Evolutionary conservation across 2,888 invertebrate species (phyloP).

Genomic region (Cryptus viduatorius): DNA sequence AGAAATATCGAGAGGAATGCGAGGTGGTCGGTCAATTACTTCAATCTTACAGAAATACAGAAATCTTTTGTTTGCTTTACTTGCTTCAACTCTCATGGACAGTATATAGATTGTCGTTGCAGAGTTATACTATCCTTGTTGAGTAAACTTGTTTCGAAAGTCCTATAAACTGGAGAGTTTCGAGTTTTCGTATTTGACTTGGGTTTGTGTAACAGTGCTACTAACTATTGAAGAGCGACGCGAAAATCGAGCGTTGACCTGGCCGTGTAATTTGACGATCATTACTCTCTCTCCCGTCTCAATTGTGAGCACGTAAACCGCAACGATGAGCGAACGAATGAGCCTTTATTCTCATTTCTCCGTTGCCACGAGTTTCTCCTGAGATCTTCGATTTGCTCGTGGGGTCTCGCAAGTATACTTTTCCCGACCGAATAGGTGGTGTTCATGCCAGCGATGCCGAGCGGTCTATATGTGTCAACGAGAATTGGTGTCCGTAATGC

Average conservation of each 20-base stretch:
- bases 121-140: slow-evolving; percentile 14
- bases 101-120: background rate
- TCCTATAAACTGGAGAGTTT: slow-evolving; percentile 33
- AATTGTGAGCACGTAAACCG: slow-evolving; percentile 55
- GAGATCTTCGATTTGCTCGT: slow-evolving; percentile 44
- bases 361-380: slow-evolving; percentile 16
- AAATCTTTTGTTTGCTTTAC: slow-evolving; percentile 41
- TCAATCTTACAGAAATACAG: background rate
- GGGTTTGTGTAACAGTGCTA: slow-evolving; percentile 38
- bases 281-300: slow-evolving; percentile 43
- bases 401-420: slow-evolving; percentile 49
- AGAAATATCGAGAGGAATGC: slow-evolving; percentile 32
- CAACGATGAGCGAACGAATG: slow-evolving; percentile 49
- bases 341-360: slow-evolving; percentile 25
- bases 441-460: slow-evolving; percentile 33
- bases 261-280: slow-evolving; percentile 59
- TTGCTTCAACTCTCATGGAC: slow-evolving; percentile 1
- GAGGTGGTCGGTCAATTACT: slow-evolving; percentile 41
- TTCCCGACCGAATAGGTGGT: slow-evolving; percentile 57
- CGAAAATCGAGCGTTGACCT: slow-evolving; percentile 27
- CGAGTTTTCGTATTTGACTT: slow-evolving; percentile 53
- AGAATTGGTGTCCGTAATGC: slow-evolving; percentile 13
- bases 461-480: slow-evolving; percentile 19
- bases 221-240: slow-evolving; percentile 7
- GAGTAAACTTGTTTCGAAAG: slow-evolving; percentile 36